phyloP scores from a whole-genome alignment of 2,113 vertebrate species.

The Panthera leo region DNA sequence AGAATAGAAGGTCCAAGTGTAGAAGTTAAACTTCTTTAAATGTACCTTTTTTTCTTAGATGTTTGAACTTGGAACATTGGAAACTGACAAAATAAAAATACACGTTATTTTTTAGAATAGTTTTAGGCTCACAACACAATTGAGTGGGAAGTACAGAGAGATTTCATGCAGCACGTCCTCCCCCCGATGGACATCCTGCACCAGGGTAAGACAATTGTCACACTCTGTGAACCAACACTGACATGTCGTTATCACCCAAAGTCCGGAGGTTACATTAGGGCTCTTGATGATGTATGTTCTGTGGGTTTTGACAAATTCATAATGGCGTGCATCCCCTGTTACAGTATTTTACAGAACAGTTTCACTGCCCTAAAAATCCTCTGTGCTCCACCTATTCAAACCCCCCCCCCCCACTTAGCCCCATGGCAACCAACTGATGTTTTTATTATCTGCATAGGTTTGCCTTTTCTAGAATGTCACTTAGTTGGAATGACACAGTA shows the following conservation, averaged over 20 bases:
- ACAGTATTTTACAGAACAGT: neutral
- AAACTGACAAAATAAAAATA: neutral
- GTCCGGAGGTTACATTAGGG: neutral
- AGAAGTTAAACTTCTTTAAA: neutral
- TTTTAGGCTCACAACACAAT: neutral
- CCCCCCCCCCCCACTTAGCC: neutral
- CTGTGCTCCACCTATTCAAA: neutral
- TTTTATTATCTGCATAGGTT: neutral
- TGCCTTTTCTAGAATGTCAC: neutral
- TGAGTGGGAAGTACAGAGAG: neutral
- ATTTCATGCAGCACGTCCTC: neutral
- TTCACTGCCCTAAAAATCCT: neutral
- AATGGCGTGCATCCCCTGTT: neutral
- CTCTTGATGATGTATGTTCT: neutral
- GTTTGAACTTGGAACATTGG: neutral
- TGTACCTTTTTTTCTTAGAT: neutral
- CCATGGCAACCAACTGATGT: neutral
- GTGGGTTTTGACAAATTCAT: neutral
- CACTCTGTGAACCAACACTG: neutral
- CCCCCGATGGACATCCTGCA: fast-evolving
- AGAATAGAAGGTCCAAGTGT: neutral
- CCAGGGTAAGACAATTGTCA: neutral
- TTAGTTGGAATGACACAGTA: neutral
- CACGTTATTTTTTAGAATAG: neutral
- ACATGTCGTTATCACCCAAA: neutral